Evolutionary conservation across 2,113 vertebrate genomes (phyloP).

Genomic region (Sylvietta virens): DNA sequence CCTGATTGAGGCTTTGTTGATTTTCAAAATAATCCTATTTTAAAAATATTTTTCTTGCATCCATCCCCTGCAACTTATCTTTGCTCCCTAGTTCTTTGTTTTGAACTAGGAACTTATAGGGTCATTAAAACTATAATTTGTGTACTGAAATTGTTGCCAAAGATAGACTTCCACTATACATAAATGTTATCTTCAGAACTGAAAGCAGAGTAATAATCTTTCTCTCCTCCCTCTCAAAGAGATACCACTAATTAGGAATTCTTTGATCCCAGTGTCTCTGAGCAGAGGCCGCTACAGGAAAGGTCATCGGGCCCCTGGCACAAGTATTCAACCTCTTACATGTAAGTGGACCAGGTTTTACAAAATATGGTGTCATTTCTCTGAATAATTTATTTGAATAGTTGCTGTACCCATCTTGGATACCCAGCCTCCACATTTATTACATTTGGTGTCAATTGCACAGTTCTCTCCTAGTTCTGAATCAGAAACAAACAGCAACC

Average conservation of each 20-base stretch:
- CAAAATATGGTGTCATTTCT: not conserved
- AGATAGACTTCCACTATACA: not conserved
- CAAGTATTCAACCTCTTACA: not conserved
- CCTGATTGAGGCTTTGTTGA: not conserved
- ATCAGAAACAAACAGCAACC: not conserved
- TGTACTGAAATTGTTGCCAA: not conserved
- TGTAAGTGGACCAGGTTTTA: not conserved
- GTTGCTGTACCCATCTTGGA: not conserved
- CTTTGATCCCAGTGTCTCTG: not conserved
- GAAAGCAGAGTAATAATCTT: not conserved
- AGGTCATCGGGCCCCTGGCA: slow-evolving; percentile 3
- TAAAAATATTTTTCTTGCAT: not conserved
- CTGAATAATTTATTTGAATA: not conserved
- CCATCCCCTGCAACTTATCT: not conserved
- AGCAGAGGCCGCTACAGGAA: not conserved
- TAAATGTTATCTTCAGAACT: not conserved
- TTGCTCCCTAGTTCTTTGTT: not conserved
- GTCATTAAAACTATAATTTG: slow-evolving; percentile 20
- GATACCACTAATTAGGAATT: slow-evolving; percentile 23
- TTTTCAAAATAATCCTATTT: not conserved
- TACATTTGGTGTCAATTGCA: not conserved
- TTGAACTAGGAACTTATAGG: not conserved
- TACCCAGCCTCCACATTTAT: not conserved
- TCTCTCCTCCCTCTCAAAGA: not conserved
- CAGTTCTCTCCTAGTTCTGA: not conserved